Percentiles rank a stretch among this genome's conserved stretches.
These are phyloP conservation scores for Oryzias sinensis DNA, from an alignment of 2,797 vertebrate genomes.

Conservation along the genomic window DNA sequence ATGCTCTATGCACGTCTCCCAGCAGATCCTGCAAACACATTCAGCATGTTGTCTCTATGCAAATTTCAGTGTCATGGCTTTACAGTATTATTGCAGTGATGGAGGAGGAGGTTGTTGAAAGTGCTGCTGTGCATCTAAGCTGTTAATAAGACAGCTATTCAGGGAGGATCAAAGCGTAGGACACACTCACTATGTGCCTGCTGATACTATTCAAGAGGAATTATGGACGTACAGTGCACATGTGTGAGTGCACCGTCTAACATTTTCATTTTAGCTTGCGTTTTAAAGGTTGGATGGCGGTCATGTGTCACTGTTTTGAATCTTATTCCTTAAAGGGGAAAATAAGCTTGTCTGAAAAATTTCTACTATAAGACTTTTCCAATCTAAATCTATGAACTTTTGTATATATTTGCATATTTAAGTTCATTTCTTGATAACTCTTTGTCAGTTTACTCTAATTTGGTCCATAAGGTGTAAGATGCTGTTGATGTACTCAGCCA, in stretches of 20 bases:
- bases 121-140: constrained; percentile 30
- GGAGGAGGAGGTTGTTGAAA: constrained; percentile 44
- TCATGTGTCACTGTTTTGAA: constrained; percentile 47
- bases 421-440: background rate
- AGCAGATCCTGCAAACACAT: constrained; percentile 47
- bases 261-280: constrained; percentile 53
- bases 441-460: constrained; percentile 39
- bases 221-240: constrained; percentile 32
- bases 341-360: constrained; percentile 12
- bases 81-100: constrained; percentile 35
- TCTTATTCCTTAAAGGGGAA: constrained; percentile 21
- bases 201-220: constrained; percentile 49
- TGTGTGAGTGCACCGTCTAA: constrained; percentile 14
- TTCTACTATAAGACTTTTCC: too few relatives aligned
- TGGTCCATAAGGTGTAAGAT: constrained; percentile 41
- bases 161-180: constrained; percentile 45
- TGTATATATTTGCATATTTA: too few relatives aligned
- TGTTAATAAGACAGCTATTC: constrained; percentile 34
- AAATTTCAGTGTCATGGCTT: constrained; percentile 45
- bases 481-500: constrained; percentile 35
- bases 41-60: constrained; percentile 58
- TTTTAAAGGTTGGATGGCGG: constrained; percentile 37
- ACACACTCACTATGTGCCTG: constrained; percentile 25
- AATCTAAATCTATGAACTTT: too few relatives aligned
- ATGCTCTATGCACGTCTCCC: constrained; percentile 14